Base-by-base conservation (phyloP, 2,113 vertebrate species). In the Cnemophilus loriae region DNA sequence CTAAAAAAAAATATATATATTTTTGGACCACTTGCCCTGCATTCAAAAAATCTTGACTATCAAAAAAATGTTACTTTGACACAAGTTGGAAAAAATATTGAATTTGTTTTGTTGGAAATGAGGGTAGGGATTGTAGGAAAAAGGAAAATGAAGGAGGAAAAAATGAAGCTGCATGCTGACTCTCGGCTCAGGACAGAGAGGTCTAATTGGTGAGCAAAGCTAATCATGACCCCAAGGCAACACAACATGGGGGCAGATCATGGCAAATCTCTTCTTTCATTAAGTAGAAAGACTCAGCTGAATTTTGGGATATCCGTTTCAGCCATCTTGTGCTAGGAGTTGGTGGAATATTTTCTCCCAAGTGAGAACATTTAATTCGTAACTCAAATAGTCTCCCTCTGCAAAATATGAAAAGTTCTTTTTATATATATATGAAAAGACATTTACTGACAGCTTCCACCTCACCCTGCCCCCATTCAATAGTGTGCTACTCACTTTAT, bases 91-190 rank as follows among this genome's bases (percentile, higher is more conserved):
- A 75, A 65, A 73, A 78, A 17, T 3, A 1, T 1, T n/a, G 12
- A 44, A 3, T 6, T 74, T 44, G 3, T 13, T 68, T 71, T 78
- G 5, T 33, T 64, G 16, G 20, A 81, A 79, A 75, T 6, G 47
- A 46, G 16, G 4, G 7, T 46, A 56, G 14, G 89, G 16, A 32
- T 37, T 41, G 24, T n/a, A 13, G 14, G 2, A 10, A 9, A 32
- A 59, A 44, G 33, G 2, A 7, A 63, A 76, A 64, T 1, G 0
- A 76, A 69, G 5, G 4, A 12, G 7, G 28, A 7, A 10, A 20
- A 10, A 47, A 13, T 37, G 13, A 81, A 84, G 17, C 22, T 52
- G 3, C 11, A 2, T 42, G 3, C 7, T 61, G 7, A 27, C 13
- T 61, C 19, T 47, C 3, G 4, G 49, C 13, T 49, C 8, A 53